Evolutionary conservation across 2,888 invertebrate genomes (phyloP).

Genomic region (Eucera pruinosa): DNA sequence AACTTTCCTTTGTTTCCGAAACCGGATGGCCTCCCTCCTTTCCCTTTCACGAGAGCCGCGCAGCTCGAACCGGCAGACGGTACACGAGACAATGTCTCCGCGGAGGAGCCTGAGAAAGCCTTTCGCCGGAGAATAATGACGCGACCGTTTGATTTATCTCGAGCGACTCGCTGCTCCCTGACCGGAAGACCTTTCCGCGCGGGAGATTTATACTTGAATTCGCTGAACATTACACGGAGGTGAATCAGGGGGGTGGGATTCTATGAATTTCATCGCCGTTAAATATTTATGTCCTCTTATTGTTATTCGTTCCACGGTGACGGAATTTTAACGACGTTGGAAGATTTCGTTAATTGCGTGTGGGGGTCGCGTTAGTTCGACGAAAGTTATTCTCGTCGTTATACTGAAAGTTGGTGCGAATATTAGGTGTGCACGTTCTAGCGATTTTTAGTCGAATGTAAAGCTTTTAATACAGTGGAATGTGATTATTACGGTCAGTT

Average conservation of each 20-base stretch:
- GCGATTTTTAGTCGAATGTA: too few relatives aligned
- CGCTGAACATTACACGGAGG: conserved; percentile 15
- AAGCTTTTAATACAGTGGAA: too few relatives aligned
- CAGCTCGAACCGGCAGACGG: conserved; percentile 51
- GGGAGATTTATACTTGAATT: conserved; percentile 39
- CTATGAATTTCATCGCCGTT: conserved; percentile 20
- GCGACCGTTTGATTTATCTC: conserved; percentile 55
- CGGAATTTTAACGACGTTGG: not conserved
- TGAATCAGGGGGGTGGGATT: not conserved
- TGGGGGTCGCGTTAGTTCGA: not conserved
- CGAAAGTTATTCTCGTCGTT: not conserved
- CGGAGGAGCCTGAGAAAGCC: conserved; percentile 44
- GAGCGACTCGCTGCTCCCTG: conserved; percentile 32
- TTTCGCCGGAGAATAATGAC: conserved; percentile 61
- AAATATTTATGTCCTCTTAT: conserved; percentile 19
- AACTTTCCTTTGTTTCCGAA: conserved; percentile 67
- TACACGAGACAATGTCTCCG: conserved; percentile 60
- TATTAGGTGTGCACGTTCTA: too few relatives aligned
- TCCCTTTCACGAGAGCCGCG: conserved; percentile 8
- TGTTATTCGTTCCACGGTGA: conserved; percentile 16
- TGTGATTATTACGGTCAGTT: too few relatives aligned
- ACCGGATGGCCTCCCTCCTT: conserved; percentile 44
- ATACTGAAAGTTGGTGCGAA: too few relatives aligned
- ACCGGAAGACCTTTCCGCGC: conserved; percentile 40
- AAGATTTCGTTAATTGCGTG: not conserved